phyloP scores from a whole-genome alignment of 2,113 vertebrate species.

The Cnemophilus loriae region DNA sequence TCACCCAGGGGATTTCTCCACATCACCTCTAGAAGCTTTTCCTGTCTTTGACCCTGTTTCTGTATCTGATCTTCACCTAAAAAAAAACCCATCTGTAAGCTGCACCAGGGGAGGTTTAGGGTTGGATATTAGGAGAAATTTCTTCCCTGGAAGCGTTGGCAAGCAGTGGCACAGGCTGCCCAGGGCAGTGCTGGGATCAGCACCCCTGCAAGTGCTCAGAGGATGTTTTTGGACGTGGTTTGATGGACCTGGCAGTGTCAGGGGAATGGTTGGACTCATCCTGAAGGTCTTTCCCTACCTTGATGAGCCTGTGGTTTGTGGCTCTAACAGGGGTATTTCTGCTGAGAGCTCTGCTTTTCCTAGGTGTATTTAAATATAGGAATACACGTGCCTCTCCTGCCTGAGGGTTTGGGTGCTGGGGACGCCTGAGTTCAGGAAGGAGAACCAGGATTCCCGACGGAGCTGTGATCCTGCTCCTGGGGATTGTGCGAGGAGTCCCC shows the following conservation, averaged over 20 bases:
- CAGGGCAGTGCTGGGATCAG: neutral
- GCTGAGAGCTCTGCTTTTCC: neutral
- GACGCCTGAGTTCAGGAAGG: neutral
- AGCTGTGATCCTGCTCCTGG: neutral
- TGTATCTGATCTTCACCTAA: accelerated
- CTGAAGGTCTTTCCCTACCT: too few species aligned
- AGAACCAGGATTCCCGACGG: neutral
- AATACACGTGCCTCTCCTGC: accelerated
- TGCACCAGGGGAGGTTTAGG: neutral
- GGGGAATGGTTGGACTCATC: neutral
- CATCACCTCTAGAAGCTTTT: neutral
- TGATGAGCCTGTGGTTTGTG: neutral
- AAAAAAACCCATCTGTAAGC: accelerated
- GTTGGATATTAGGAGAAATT: neutral
- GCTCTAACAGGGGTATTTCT: neutral
- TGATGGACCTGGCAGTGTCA: neutral
- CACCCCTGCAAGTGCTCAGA: neutral
- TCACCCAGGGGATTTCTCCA: neutral
- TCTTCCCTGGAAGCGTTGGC: neutral
- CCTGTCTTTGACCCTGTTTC: neutral
- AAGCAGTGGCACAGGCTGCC: neutral
- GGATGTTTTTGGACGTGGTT: too few species aligned
- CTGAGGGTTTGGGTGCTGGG: neutral
- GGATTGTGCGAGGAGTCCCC: neutral
- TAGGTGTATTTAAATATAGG: accelerated